These are phyloP conservation scores for Chymomyza fuscimana DNA, from an alignment of 2,888 invertebrate genomes.

Conservation along the genomic window DNA sequence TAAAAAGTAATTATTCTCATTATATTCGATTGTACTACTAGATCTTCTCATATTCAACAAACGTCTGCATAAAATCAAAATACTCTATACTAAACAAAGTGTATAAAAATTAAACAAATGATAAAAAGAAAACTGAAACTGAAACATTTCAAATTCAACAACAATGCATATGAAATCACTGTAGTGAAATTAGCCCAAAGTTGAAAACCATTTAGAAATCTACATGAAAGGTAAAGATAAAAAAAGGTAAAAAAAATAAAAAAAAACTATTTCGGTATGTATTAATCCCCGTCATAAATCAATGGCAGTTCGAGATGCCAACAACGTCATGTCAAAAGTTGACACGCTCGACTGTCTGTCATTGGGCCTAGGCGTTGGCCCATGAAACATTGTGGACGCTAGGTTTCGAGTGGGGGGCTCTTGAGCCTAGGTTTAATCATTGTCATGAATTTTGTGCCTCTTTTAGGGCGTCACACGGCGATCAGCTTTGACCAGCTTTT, in stretches of 20 bases:
- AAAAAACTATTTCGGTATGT: slow-evolving; percentile 17
- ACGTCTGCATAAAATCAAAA: not conserved
- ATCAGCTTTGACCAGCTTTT: not conserved
- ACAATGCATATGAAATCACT: slow-evolving; percentile 46
- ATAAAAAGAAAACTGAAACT: slow-evolving; percentile 6
- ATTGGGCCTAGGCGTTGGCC: not conserved
- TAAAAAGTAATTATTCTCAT: too few relatives aligned
- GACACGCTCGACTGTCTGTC: slow-evolving; percentile 35
- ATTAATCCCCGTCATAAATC: slow-evolving; percentile 64
- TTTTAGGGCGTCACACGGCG: not conserved
- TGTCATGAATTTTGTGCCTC: not conserved
- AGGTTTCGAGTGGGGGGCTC: not conserved
- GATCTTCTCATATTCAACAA: not conserved
- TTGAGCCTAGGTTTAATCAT: not conserved
- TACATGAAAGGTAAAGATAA: slow-evolving; percentile 39
- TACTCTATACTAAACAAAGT: not conserved
- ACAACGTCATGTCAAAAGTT: slow-evolving; percentile 47
- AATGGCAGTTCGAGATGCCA: not conserved
- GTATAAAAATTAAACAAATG: not conserved
- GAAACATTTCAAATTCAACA: slow-evolving; percentile 6
- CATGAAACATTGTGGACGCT: not conserved
- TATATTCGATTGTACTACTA: too few relatives aligned
- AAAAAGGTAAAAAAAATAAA: slow-evolving; percentile 25
- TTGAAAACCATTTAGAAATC: slow-evolving; percentile 68
- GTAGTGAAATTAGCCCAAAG: slow-evolving; percentile 71